Percentiles rank a stretch among this genome's conserved stretches.
phyloP scores from a whole-genome alignment of 2,797 vertebrate species.

The Acipenser transmontanus region DNA sequence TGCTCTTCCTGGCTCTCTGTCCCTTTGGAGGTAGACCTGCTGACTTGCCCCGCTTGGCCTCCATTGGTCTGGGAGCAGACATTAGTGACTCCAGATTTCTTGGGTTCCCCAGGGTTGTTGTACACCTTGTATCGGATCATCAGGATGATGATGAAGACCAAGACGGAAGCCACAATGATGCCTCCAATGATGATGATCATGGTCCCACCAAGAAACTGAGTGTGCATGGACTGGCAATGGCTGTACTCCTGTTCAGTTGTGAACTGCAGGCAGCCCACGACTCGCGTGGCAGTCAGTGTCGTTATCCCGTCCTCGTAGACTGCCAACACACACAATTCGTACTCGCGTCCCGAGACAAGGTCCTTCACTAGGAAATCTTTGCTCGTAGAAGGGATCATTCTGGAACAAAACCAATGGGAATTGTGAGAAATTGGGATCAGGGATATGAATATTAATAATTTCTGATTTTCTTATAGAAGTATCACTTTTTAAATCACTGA shows the following conservation, averaged over 20 bases:
- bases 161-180: slow-evolving; percentile 84
- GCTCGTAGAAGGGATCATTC: slow-evolving; percentile 81
- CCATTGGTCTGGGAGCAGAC: slow-evolving; percentile 63
- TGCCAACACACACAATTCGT: slow-evolving; percentile 76
- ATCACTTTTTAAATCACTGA: too few species aligned
- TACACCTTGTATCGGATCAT: slow-evolving; percentile 93
- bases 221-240: slow-evolving; percentile 73
- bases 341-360: slow-evolving; percentile 71
- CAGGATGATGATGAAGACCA: slow-evolving; percentile 90
- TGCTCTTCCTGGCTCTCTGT: slow-evolving; percentile 59
- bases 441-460: too few species aligned
- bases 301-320: slow-evolving; percentile 80
- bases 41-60: slow-evolving; percentile 34
- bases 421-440: too few species aligned
- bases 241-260: slow-evolving; percentile 70
- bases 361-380: slow-evolving; percentile 82
- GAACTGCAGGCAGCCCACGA: slow-evolving; percentile 82
- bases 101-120: slow-evolving; percentile 59
- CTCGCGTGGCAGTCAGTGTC: slow-evolving; percentile 70
- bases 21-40: slow-evolving; percentile 64
- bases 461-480: too few species aligned
- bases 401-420: slow-evolving; percentile 25
- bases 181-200: slow-evolving; percentile 94
- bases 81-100: slow-evolving; percentile 57
- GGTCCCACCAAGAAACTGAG: slow-evolving; percentile 85